Percentiles rank a stretch among this genome's conserved stretches.
Evolutionary conservation across 2,888 invertebrate species (phyloP).

Genomic region (Amaurobius ferox): DNA sequence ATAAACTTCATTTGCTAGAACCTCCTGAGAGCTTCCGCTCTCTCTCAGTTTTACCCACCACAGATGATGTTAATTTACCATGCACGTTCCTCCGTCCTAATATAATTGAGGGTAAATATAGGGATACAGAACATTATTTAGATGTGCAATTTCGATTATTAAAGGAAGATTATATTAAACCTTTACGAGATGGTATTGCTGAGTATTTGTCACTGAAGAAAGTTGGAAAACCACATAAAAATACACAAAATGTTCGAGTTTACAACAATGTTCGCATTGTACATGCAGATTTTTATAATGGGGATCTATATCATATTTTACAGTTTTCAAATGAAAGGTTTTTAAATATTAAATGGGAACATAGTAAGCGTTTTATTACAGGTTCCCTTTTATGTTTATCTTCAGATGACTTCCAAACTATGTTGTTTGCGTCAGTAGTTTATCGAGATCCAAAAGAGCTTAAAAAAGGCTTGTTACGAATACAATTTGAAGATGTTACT

Average conservation of each 20-base stretch:
- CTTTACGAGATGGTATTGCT: conserved; percentile 84
- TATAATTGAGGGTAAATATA: conserved; percentile 82
- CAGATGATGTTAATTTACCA: conserved; percentile 37
- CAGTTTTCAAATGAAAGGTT: conserved; percentile 61
- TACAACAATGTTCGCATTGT: conserved; percentile 76
- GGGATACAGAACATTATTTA: conserved; percentile 84
- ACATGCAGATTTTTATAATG: conserved; percentile 74
- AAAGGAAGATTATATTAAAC: conserved; percentile 87
- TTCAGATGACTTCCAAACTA: conserved; percentile 83
- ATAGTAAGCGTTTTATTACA: conserved; percentile 82
- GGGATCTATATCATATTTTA: conserved; percentile 74
- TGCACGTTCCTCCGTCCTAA: conserved; percentile 81
- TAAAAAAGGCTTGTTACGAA: conserved; percentile 80
- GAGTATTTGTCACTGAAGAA: conserved; percentile 78
- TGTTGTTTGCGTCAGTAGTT: conserved; percentile 84
- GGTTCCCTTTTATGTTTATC: conserved; percentile 87
- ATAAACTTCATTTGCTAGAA: conserved; percentile 35
- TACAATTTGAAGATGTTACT: conserved; percentile 51
- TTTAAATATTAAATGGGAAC: conserved; percentile 77
- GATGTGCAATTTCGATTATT: conserved; percentile 87
- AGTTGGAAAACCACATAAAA: conserved; percentile 75
- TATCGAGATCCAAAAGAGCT: conserved; percentile 81
- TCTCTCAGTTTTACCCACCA: conserved; percentile 58
- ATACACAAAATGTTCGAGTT: conserved; percentile 75
- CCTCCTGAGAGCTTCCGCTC: conserved; percentile 61